Evolutionary conservation across 2,797 vertebrate genomes (phyloP), one percentile per base, ranked within the genome.

Genomic region (Nasua narica): DNA sequence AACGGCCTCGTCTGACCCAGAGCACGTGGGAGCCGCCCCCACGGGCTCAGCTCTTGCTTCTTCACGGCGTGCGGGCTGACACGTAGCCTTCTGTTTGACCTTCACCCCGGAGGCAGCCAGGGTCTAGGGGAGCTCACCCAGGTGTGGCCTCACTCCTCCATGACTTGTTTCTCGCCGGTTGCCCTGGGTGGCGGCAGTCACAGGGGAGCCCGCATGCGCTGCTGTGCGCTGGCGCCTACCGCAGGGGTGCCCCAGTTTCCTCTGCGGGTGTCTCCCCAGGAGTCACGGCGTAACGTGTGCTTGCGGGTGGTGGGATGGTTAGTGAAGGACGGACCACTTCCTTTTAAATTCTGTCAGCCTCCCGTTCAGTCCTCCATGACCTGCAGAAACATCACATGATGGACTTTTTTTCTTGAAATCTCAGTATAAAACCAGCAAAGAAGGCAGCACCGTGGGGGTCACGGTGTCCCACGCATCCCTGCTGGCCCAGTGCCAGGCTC

Each of bases 371-470:
- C 70, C 40, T 23, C 14, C 0, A 0, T 78, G 25, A 15, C 18
- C 67, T 92, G 43, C 46, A 52, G 81, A 67, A 82, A 35, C 48
- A 29, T 54, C 65, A 27, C 19, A 7, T 87, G 7, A 91, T 1
- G 15, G 16, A 27, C 43, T 67, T 48, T 67, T 54, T 40, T 52
- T 11, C 69, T 89, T 91, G 62, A 56, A 76, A 58, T 46, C 81
- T 65, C 98, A 99, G 99, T 99, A 99, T 98, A 99, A 99, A 98
- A 99, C 99, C 97, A 99, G 99, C 98, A 99, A 99, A 97, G 99
- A 99, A 97, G 99, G 99, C 98, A 99, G 99, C 98, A 99, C 99
- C 0, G 99, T 99, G 99, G 99, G 99, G 60, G 99, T 99, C 96
- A 99, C 99, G 0, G 96, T 99, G 93, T 99, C 99, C 72, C 99